These are phyloP conservation scores for human DNA, from an alignment of 2,113 vertebrate genomes.

Conservation along the genomic window GRCh38 chr2:78532501-78533000, in stretches of 20 bases:
- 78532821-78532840: background rate
- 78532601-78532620: background rate
- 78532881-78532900: background rate
- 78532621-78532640: slow-evolving; percentile 19
- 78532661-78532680: background rate
- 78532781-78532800: background rate
- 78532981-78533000: background rate
- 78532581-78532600: background rate
- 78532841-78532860: background rate
- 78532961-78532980: background rate
- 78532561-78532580: background rate
- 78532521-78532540: background rate
- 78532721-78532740: background rate
- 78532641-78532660: background rate
- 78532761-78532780: slow-evolving; percentile 4
- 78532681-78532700: background rate
- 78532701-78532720: background rate
- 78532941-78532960: background rate
- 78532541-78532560: background rate
- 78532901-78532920: background rate
- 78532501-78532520: slow-evolving; percentile 51
- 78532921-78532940: background rate
- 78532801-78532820: background rate
- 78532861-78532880: background rate
- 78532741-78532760: background rate